phyloP scores from a whole-genome alignment of 2,797 vertebrate genomes.

The Amphiprion clarkii region DNA sequence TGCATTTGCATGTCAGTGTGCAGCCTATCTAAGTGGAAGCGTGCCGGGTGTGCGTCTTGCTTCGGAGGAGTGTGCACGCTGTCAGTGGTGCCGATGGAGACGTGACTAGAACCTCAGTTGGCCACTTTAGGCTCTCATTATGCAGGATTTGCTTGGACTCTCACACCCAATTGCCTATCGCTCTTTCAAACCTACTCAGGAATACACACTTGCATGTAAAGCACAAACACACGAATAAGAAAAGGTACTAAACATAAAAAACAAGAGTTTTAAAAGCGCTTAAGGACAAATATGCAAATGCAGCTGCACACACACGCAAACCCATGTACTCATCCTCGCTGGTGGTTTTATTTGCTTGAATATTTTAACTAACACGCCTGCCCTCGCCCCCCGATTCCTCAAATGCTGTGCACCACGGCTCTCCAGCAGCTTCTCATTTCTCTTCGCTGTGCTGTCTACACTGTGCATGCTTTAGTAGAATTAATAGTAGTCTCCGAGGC shows the following conservation, averaged over 20 bases:
- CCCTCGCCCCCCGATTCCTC: slow-evolving; percentile 45
- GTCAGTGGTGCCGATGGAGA: slow-evolving; percentile 43
- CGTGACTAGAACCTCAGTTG: slow-evolving; percentile 66
- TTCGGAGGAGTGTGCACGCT: slow-evolving; percentile 27
- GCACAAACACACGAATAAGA: neutral
- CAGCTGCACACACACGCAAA: slow-evolving; percentile 1
- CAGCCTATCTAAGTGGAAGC: slow-evolving; percentile 12
- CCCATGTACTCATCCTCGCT: slow-evolving; percentile 11
- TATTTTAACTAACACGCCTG: slow-evolving; percentile 53
- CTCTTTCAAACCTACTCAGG: slow-evolving; percentile 27
- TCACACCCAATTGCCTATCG: slow-evolving; percentile 45
- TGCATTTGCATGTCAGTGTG: slow-evolving; percentile 30
- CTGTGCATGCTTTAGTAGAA: slow-evolving; percentile 71
- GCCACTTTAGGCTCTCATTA: slow-evolving; percentile 63
- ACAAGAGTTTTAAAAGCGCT: slow-evolving; percentile 25
- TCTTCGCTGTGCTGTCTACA: slow-evolving; percentile 50
- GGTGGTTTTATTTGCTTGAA: slow-evolving; percentile 44
- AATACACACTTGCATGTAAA: slow-evolving; percentile 7
- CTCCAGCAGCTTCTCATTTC: slow-evolving; percentile 54
- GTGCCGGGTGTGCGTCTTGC: slow-evolving; percentile 12
- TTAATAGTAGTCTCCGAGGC: slow-evolving; percentile 72
- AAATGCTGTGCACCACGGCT: slow-evolving; percentile 36
- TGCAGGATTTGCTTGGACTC: slow-evolving; percentile 55
- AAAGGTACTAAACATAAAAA: slow-evolving; percentile 9
- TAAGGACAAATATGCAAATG: slow-evolving; percentile 28